Evolutionary conservation across 2,888 invertebrate species (phyloP), one percentile per base, ranked within the genome.

Genomic region (Brenthis hecate): DNA sequence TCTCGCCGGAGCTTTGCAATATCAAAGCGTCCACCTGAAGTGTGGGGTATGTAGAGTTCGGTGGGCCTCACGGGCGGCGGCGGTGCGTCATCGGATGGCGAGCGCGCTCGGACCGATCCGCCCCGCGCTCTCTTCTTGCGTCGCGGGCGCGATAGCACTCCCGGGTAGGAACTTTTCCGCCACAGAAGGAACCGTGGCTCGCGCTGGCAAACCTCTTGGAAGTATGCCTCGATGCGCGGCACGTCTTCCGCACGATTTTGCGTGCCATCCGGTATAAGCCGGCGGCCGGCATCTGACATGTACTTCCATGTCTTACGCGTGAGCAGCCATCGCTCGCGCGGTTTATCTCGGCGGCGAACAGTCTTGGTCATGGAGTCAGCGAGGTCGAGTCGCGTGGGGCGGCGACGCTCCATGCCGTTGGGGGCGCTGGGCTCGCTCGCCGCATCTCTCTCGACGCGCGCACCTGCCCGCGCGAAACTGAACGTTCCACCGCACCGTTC

Each of bases 241-340:
- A 97, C 93, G 80, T 97, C 97, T 81, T 97, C 97, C 0, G 94
- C 86, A 5, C 95, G 94, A 84, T 96, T 96, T 80, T 94, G 94
- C 4, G 94, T 94, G 23, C 96, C 96, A 63, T 97, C 97, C n/a
- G 97, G 97, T 68, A 97, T 95, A 63, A 98, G 93, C 81, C 96
- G 96, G 70, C 96, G 95, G 56, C 97, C 97, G 47, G 97, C 97
- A 78, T 97, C 97, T n/a, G 97, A 95, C 97, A 98, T 98, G 87
- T 97, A 97, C 78, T 97, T 94, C 97, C 97, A 97, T 60, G 97
- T 97, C 89, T 98, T 97, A 70, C 97, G 93, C 56, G 97, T 97
- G 70, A 97, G 93, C 71, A 97, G 93, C 97, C 97, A 98, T 85
- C 97, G 94, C 87, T 97, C 97, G 82, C 96, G 96, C 78, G 94